Base-by-base conservation (phyloP, 2,113 vertebrate genomes). In the Pseudolaguvia tuberculata region DNA sequence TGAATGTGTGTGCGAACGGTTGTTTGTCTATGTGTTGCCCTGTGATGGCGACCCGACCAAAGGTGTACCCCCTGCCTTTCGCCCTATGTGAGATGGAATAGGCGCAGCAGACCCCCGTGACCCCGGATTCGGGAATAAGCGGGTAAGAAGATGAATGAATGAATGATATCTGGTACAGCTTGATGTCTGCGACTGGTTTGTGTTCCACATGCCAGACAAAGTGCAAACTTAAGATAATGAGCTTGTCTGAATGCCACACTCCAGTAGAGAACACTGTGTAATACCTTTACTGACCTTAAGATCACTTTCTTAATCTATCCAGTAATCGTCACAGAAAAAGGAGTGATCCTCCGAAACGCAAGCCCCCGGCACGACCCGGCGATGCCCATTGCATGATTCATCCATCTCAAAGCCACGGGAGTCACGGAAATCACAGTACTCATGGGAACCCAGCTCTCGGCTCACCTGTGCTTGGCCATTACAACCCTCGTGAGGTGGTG, bases 341-440 rank as follows among this genome's bases (percentile, higher is more conserved):
- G 82, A 91, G 90, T 1, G 96, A 98, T 4, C 94, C 95, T 0
- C 90, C 94, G 13, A 88, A 92, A n/a, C 89, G 89, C 2, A 90
- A 94, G 20, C 94, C 94, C 53, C 94, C 95, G 0, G 94, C 93
- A 63, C 93, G 95, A 67, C 92, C 94, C 80, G 92, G 85, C 35
- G 96, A 99, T 0, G 76, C 92, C 72, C 94, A 95, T 86, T 97
- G 95, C 81, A 91, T 93, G 1, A 87, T 95, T 8, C 95, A 96
- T 73, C 87, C 93, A 2, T 92, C 93, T 70, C 87, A 89, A 27
- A 78, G 83, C 18, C 89, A 88, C 4, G 70, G 73, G 10, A 57
- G 18, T 57, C 75, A 63, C 27, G 80, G 81, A 5, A 78, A 72
- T 85, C 77, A 91, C 89, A 17, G 87, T 2, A 81, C 92, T 0